Evolutionary conservation across 2,797 vertebrate genomes (phyloP), one percentile per base, ranked within the genome.

Genomic region (Diplodus puntazzo): DNA sequence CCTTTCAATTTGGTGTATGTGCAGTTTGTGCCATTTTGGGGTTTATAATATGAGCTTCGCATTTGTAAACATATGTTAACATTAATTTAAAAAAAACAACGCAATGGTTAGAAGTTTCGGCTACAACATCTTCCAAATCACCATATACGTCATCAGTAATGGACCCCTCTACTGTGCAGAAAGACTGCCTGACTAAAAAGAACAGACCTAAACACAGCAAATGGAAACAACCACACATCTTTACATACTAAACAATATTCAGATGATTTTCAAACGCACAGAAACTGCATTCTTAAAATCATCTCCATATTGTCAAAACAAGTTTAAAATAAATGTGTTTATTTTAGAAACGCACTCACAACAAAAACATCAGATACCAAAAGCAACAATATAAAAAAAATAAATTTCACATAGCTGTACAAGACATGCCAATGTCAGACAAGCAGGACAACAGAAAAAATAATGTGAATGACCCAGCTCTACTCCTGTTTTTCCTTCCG

Each of bases 1-100:
- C 93, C 92, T 87, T 92, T 92, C 43, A 94, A 39, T 71, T 91
- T 88, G 0, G 73, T 75, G 0, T 85, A 88, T 0, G 79, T 20
- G 18, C 53, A 84, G 25, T 84, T 80, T 13, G 84, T 62, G 43
- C 69, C 93, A 91, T 93, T 83, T 3, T 64, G 69, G 0, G 80
- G 50, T 8, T 84, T 83, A 30, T 72, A 77, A 62, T 80, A 82
- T 1, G 66, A 1, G 1, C 71, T 82, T 11, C 75, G 82, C 90
- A 88, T 91, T 43, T 77, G 69, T 67, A 23, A n/a, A 54, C 14
- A 59, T 59, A 0, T 11, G 0, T 48, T 30, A 8, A 14, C 25
- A 9, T 10, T 16, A 71, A 80, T 11, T 59, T 58, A n/a, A 54
- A 55, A n/a, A 65, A 69, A 12, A 63, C 46, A 66, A 79, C 12